Evolutionary conservation across 2,888 invertebrate species (phyloP).

Genomic region (Marronus borbonicus): DNA sequence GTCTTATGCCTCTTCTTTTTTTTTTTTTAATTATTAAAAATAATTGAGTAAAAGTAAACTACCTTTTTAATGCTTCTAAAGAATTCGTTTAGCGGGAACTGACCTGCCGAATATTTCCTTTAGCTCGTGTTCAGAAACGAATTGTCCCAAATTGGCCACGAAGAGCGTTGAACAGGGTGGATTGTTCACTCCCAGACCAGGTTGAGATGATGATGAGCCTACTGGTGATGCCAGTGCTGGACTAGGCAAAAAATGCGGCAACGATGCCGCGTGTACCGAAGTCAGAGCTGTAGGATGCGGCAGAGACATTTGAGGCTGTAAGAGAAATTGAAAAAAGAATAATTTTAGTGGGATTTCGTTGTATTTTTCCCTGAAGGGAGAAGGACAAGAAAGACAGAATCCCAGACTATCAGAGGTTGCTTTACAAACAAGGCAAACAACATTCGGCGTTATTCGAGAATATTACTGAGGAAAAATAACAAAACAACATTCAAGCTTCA

Average conservation of each 20-base stretch:
- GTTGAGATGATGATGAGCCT: constrained; percentile 82
- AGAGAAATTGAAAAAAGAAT: constrained; percentile 32
- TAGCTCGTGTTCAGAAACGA: constrained; percentile 98
- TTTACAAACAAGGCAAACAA: constrained; percentile 46
- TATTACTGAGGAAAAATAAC: constrained; percentile 9
- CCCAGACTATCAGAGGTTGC: constrained; percentile 61
- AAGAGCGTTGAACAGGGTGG: constrained; percentile 98
- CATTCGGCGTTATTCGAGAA: constrained; percentile 3
- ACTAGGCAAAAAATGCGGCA: constrained; percentile 92
- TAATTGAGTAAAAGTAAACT: constrained; percentile 15
- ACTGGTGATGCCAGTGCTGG: constrained; percentile 94
- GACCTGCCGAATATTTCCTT: constrained; percentile 99
- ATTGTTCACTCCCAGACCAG: constrained; percentile 81
- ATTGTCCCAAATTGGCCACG: constrained; percentile 98
- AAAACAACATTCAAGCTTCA: constrained; percentile 32
- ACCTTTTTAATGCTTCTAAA: constrained; percentile 9
- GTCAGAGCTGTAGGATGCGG: constrained; percentile 78
- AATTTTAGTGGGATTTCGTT: constrained; percentile 17
- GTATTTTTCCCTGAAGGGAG: not conserved
- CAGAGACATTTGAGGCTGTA: constrained; percentile 60
- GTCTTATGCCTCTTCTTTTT: not conserved
- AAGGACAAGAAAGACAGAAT: constrained; percentile 56
- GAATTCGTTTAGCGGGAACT: constrained; percentile 60
- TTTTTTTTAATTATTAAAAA: not conserved
- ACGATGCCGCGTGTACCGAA: constrained; percentile 81